Evolutionary conservation across 2,888 invertebrate species (phyloP).

Genomic region (Rugalucina vietnamica): DNA sequence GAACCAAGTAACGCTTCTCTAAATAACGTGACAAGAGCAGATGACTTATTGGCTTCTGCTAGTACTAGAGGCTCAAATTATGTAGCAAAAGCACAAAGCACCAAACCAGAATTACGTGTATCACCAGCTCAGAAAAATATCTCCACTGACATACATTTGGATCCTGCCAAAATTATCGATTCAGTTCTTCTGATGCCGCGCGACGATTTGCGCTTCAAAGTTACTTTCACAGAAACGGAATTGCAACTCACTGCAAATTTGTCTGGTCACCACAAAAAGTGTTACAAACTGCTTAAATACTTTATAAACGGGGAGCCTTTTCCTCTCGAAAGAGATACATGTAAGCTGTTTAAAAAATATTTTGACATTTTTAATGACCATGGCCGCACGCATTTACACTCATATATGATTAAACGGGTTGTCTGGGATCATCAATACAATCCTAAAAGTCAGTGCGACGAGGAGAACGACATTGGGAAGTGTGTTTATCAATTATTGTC

Average conservation of each 20-base stretch:
- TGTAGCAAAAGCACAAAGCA: neutral
- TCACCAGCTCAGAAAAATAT: neutral
- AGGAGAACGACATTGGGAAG: neutral
- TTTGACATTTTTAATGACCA: neutral
- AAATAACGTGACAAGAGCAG: neutral
- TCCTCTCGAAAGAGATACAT: neutral
- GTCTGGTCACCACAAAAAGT: neutral
- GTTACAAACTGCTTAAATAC: neutral
- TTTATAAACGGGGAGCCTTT: neutral
- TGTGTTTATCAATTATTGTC: neutral
- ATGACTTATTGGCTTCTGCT: neutral
- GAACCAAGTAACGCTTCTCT: too few species aligned
- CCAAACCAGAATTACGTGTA: neutral
- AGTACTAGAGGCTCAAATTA: neutral
- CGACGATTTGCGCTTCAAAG: neutral
- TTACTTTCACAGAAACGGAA: neutral
- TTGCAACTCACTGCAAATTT: neutral
- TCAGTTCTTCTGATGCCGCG: neutral
- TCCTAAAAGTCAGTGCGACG: neutral
- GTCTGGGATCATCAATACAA: slow-evolving; percentile 6
- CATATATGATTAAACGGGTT: neutral
- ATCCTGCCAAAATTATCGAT: neutral
- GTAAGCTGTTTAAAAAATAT: neutral
- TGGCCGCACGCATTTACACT: neutral
- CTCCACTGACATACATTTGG: neutral